phyloP scores from a whole-genome alignment of 2,888 invertebrate genomes.

The Pollenia angustigena region DNA sequence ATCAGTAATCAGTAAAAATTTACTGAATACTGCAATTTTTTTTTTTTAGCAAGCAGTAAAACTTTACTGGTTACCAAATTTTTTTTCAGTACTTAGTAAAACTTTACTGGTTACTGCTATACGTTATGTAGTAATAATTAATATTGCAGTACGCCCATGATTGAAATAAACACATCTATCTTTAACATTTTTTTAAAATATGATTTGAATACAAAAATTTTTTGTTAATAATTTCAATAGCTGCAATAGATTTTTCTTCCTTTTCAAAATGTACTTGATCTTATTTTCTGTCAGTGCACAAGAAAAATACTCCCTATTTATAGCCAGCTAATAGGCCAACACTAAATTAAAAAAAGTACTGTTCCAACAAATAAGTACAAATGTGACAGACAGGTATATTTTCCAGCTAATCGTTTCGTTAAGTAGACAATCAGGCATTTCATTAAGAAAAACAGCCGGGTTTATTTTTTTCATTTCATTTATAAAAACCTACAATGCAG shows the following conservation, averaged over 20 bases:
- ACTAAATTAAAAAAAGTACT: slow-evolving; percentile 7
- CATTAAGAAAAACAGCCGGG: slow-evolving; percentile 28
- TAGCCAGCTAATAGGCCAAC: slow-evolving; percentile 41
- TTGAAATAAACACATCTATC: no score
- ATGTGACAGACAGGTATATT: slow-evolving; percentile 40
- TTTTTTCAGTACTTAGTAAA: no score
- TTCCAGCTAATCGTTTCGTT: slow-evolving; percentile 68
- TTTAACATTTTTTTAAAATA: no score
- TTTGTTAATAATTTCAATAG: neutral
- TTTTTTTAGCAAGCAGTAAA: no score
- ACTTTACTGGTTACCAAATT: no score
- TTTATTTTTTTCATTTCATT: slow-evolving; percentile 9
- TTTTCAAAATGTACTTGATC: neutral
- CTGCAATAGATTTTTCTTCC: neutral
- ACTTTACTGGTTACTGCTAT: no score
- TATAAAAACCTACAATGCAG: neutral
- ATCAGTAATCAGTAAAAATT: no score
- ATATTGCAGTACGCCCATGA: no score
- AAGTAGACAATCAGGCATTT: slow-evolving; percentile 68
- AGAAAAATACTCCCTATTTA: slow-evolving; percentile 40
- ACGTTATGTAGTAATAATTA: no score
- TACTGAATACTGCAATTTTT: no score
- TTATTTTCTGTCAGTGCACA: slow-evolving; percentile 50
- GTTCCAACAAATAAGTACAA: slow-evolving; percentile 3
- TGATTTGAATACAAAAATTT: no score